Conservation (phyloP, 2,888 invertebrate species). For the Azorinus chamasolen region DNA sequence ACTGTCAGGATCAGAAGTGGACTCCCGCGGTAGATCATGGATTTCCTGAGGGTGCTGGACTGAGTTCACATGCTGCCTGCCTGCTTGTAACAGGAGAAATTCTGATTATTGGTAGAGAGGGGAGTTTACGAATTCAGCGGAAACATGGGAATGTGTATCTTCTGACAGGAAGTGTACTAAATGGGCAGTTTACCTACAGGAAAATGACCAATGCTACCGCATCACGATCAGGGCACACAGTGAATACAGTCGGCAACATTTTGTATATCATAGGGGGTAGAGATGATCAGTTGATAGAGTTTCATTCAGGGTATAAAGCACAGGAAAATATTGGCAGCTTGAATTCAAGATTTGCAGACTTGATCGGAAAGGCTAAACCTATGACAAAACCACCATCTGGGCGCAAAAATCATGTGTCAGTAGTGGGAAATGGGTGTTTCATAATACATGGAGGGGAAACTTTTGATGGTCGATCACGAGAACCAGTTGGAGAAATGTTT, state of each 20-base stretch:
- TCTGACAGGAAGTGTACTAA: slow-evolving; percentile 74
- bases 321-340: slow-evolving; percentile 29
- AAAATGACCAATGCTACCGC: slow-evolving; percentile 71
- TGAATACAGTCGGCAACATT: slow-evolving; percentile 73
- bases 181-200: slow-evolving; percentile 74
- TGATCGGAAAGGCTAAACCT: slow-evolving; percentile 59
- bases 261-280: slow-evolving; percentile 84
- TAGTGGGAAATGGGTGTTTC: slow-evolving; percentile 72
- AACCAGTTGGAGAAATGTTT: slow-evolving; percentile 84
- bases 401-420: slow-evolving; percentile 82
- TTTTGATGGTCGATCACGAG: slow-evolving; percentile 83
- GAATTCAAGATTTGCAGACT: slow-evolving; percentile 53
- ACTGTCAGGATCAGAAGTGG: slow-evolving; percentile 80
- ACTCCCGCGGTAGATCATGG: slow-evolving; percentile 66
- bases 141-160: slow-evolving; percentile 82
- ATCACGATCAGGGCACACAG: slow-evolving; percentile 85
- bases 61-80: slow-evolving; percentile 85
- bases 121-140: slow-evolving; percentile 83
- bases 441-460: slow-evolving; percentile 86
- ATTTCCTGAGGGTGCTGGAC: slow-evolving; percentile 84
- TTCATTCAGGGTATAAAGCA: slow-evolving; percentile 62
- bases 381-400: slow-evolving; percentile 81
- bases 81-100: slow-evolving; percentile 77
- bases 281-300: slow-evolving; percentile 81
- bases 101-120: slow-evolving; percentile 85